Conservation (phyloP, 2,888 invertebrate species). For the Achlya flavicornis region DNA sequence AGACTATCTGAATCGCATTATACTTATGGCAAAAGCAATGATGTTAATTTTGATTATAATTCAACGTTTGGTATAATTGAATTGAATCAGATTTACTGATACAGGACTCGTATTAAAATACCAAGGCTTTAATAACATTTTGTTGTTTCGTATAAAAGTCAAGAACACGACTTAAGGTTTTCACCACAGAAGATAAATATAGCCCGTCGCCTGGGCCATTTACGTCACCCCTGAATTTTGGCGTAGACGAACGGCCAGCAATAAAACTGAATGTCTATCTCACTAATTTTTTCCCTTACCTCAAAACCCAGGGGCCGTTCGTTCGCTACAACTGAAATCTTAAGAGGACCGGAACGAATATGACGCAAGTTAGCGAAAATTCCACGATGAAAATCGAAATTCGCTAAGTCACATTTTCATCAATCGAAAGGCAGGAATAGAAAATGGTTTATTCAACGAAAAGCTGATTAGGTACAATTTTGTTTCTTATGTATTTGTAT, state of each 20-base stretch:
- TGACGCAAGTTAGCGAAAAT: constrained; percentile 45
- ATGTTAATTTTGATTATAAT: too few species aligned
- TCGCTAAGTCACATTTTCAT: constrained; percentile 43
- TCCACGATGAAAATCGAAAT: constrained; percentile 44
- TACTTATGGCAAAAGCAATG: too few species aligned
- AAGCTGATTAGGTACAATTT: constrained; percentile 37
- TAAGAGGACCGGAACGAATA: constrained; percentile 47
- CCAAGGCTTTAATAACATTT: not conserved
- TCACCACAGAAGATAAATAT: constrained; percentile 53
- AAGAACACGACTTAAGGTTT: constrained; percentile 29
- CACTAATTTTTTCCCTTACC: constrained; percentile 64
- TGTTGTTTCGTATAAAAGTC: constrained; percentile 9
- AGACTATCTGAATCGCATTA: too few species aligned
- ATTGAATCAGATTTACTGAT: too few species aligned
- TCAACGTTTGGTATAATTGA: too few species aligned
- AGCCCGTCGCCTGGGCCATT: constrained; percentile 49
- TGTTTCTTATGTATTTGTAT: constrained; percentile 25
- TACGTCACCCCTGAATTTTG: constrained; percentile 62
- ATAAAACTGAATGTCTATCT: constrained; percentile 73
- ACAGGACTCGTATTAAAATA: too few species aligned
- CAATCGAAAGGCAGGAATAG: constrained; percentile 34
- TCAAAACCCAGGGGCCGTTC: constrained; percentile 38
- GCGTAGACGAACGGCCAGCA: constrained; percentile 58
- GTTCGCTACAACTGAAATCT: constrained; percentile 45
- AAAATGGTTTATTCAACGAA: constrained; percentile 31